Percentiles rank a stretch among this genome's conserved stretches.
Conservation (phyloP, 2,113 vertebrate species). For the Gambusia holbrooki region DNA sequence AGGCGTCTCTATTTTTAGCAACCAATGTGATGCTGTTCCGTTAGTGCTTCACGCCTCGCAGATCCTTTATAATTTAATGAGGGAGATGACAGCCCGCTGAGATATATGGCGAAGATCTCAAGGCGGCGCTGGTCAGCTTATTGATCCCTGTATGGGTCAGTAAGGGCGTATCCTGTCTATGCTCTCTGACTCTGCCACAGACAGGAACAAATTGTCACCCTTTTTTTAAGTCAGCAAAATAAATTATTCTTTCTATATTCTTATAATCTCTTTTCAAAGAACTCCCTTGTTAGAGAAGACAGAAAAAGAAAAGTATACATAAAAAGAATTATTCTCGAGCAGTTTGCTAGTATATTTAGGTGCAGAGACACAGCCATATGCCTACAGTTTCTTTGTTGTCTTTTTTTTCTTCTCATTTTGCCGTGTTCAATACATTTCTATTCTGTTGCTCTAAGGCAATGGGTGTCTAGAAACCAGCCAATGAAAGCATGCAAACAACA, state of each 20-base stretch:
- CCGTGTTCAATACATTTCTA: neutral
- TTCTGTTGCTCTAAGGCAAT: neutral
- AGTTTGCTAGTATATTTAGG: constrained; percentile 1
- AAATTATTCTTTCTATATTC: constrained; percentile 37
- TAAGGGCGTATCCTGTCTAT: constrained; percentile 55
- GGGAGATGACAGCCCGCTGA: constrained; percentile 61
- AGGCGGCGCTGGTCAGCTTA: constrained; percentile 66
- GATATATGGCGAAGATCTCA: constrained; percentile 72
- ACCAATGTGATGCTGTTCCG: constrained; percentile 57
- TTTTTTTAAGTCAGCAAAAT: constrained; percentile 47
- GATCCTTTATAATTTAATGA: constrained; percentile 84
- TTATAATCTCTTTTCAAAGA: constrained; percentile 14
- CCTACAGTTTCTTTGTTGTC: neutral
- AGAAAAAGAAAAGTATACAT: neutral
- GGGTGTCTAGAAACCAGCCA: neutral
- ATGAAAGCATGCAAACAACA: neutral
- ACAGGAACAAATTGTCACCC: constrained; percentile 33
- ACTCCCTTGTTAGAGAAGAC: constrained; percentile 6
- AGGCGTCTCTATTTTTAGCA: constrained; percentile 77
- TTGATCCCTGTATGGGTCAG: constrained; percentile 80
- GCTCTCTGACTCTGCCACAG: constrained; percentile 23
- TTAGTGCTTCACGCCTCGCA: constrained; percentile 74
- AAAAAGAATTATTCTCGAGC: neutral
- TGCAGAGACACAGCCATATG: constrained; percentile 1
- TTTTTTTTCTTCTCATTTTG: neutral